Conservation (phyloP, 2,113 vertebrate genomes). For the Oreochromis spilurus region DNA sequence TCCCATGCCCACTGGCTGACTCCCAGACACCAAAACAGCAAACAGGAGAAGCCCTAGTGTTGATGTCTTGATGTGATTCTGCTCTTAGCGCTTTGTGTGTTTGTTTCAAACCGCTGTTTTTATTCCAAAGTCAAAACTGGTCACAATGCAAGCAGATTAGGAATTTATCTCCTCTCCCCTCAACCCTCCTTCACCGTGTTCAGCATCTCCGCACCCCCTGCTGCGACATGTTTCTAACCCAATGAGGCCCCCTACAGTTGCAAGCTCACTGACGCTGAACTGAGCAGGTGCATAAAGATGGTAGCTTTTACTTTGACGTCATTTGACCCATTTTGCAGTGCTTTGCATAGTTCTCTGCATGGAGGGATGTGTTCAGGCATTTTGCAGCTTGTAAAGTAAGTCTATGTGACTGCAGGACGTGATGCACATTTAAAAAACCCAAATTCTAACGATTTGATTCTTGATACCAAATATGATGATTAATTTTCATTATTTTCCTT, state of each 20-base stretch:
- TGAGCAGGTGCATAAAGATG: slow-evolving; percentile 43
- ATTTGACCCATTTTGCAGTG: slow-evolving; percentile 40
- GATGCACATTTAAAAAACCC: background rate
- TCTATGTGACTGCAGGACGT: background rate
- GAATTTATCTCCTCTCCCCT: background rate
- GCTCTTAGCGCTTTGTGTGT: background rate
- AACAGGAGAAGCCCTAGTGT: background rate
- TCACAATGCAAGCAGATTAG: background rate
- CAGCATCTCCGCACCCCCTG: slow-evolving; percentile 7
- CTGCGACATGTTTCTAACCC: slow-evolving; percentile 43
- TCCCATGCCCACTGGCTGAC: background rate
- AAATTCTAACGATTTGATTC: background rate
- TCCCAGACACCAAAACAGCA: background rate
- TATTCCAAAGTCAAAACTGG: background rate
- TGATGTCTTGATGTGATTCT: background rate
- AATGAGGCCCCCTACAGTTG: slow-evolving; percentile 67
- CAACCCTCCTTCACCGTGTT: background rate
- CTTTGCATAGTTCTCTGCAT: background rate
- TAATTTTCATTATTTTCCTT: background rate
- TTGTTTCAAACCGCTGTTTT: background rate
- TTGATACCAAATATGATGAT: background rate
- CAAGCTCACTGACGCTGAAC: slow-evolving; percentile 27
- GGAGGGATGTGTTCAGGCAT: background rate
- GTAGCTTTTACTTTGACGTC: slow-evolving; percentile 33
- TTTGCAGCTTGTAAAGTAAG: background rate